These are phyloP conservation scores for Megalurothrips usitatus DNA, from an alignment of 2,888 invertebrate genomes.

Conservation along the genomic window DNA sequence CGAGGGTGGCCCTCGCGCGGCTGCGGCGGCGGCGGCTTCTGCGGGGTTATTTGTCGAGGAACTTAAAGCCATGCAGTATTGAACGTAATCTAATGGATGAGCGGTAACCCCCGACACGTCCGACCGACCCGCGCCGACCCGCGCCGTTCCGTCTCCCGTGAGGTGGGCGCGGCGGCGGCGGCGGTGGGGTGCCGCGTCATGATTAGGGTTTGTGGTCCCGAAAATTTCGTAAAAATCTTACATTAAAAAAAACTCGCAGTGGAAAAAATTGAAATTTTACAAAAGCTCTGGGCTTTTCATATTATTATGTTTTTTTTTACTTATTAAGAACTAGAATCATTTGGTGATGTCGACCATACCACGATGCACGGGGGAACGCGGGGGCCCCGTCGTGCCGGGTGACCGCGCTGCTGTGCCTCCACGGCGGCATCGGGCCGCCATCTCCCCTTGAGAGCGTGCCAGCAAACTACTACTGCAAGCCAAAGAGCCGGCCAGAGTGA, in stretches of 20 bases:
- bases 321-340: too few species aligned
- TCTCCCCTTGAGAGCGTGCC: background rate
- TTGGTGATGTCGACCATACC: too few species aligned
- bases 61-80: conserved; percentile 22
- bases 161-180: background rate
- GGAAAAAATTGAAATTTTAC: too few species aligned
- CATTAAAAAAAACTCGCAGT: too few species aligned
- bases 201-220: too few species aligned
- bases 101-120: background rate
- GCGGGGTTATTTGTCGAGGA: conserved; percentile 12
- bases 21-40: background rate
- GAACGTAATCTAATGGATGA: conserved; percentile 10
- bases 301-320: too few species aligned
- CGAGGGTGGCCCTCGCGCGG: background rate
- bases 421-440: background rate
- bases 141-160: background rate
- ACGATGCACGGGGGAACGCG: too few species aligned
- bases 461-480: background rate
- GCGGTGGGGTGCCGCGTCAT: too few species aligned
- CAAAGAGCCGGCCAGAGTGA: background rate
- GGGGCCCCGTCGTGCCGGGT: background rate
- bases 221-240: too few species aligned
- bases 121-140: background rate
- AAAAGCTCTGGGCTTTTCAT: too few species aligned
- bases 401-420: background rate